phyloP scores from a whole-genome alignment of 64 coral and sea anemone species.

The Acropora yongei region DNA sequence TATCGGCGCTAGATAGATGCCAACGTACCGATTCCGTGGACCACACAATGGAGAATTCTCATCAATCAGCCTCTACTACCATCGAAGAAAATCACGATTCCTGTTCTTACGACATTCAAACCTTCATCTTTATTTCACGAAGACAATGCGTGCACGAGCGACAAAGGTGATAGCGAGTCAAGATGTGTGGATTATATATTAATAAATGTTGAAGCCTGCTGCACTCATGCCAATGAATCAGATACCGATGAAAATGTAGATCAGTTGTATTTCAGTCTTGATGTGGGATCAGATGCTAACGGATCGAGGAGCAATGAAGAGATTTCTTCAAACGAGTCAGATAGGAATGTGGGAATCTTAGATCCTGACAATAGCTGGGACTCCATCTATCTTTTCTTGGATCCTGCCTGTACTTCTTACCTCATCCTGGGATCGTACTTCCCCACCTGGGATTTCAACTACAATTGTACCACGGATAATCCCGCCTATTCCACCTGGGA shows the following conservation, averaged over 20 bases:
- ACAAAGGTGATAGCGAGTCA: neutral
- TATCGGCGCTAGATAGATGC: neutral
- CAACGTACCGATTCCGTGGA: neutral
- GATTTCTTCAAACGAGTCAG: neutral
- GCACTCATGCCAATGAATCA: neutral
- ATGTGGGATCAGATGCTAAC: neutral
- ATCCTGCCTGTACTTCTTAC: neutral
- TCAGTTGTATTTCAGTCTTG: constrained; percentile 2
- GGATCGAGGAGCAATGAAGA: neutral
- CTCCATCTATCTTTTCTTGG: neutral
- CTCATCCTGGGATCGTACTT: neutral
- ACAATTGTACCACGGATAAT: too few species aligned
- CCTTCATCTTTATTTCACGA: neutral
- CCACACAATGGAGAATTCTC: neutral
- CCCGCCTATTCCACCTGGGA: neutral
- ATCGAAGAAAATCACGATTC: neutral
- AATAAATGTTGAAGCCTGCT: neutral
- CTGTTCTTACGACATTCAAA: neutral
- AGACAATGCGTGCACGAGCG: too few species aligned
- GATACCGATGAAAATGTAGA: neutral
- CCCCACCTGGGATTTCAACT: neutral
- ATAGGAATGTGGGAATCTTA: neutral
- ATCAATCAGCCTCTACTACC: neutral
- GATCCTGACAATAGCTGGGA: neutral
- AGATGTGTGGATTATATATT: neutral